Percentiles rank a stretch among this genome's conserved stretches.
Conservation (phyloP, 2,888 invertebrate species). For the Dicyrtomina minuta region DNA sequence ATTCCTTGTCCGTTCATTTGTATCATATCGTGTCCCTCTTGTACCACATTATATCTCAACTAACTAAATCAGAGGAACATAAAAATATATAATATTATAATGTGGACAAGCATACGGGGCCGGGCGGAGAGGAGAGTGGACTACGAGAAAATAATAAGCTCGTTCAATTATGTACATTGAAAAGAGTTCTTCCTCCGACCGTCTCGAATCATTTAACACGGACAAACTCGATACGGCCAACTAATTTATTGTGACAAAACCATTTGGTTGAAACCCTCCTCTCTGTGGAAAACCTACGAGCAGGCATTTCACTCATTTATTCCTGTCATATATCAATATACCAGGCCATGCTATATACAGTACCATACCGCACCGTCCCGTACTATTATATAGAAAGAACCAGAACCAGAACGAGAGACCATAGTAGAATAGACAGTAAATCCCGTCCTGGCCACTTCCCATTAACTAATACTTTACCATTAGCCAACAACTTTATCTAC, state of each 20-base stretch:
- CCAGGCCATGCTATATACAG: background rate
- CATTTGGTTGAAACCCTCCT: conserved; percentile 38
- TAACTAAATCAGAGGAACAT: too few species aligned
- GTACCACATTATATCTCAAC: too few species aligned
- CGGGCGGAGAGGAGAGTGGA: too few species aligned
- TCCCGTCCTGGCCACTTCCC: conserved; percentile 8
- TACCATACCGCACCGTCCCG: too few species aligned
- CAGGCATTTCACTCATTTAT: background rate
- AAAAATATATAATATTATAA: too few species aligned
- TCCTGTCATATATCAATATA: background rate
- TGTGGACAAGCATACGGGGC: too few species aligned
- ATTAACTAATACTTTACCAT: conserved; percentile 23
- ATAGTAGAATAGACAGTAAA: background rate
- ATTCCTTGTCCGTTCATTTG: background rate
- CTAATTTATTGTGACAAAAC: conserved; percentile 51
- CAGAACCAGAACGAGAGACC: background rate
- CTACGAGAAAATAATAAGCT: too few species aligned
- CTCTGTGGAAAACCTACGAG: conserved; percentile 4
- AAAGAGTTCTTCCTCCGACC: conserved; percentile 34
- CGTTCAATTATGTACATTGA: conserved; percentile 17
- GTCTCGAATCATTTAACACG: conserved; percentile 54
- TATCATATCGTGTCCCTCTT: background rate
- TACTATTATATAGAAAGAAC: too few species aligned
- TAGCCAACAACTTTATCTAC: conserved; percentile 24
- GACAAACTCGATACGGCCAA: conserved; percentile 48